phyloP scores from a whole-genome alignment of 2,888 invertebrate genomes.

The Maniola hyperantus region DNA sequence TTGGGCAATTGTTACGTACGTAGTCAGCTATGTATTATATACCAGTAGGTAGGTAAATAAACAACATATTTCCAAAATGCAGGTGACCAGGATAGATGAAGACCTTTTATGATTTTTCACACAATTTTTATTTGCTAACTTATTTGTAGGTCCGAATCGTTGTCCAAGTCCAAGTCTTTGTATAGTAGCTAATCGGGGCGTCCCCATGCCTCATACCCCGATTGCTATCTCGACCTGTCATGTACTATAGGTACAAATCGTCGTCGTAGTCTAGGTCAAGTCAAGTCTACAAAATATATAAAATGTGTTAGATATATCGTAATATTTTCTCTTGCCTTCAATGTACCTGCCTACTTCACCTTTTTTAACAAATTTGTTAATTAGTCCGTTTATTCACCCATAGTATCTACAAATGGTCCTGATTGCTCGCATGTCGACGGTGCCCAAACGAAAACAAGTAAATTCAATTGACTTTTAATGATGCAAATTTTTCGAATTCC shows the following conservation, averaged over 20 bases:
- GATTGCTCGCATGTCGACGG: conserved; percentile 30
- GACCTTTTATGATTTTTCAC: too few species aligned
- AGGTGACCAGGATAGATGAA: too few species aligned
- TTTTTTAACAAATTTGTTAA: conserved; percentile 12
- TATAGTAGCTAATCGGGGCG: too few species aligned
- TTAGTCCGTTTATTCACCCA: conserved; percentile 22
- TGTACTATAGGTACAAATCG: too few species aligned
- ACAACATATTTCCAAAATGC: too few species aligned
- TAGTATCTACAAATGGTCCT: conserved; percentile 22
- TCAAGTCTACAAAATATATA: background rate
- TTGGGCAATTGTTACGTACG: conserved; percentile 15
- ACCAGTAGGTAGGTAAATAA: too few species aligned
- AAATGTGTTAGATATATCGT: background rate
- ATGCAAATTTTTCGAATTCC: conserved; percentile 65
- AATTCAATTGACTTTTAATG: conserved; percentile 71
- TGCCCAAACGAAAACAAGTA: conserved; percentile 58
- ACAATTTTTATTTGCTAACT: background rate
- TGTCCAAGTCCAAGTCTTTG: too few species aligned
- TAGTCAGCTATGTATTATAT: background rate
- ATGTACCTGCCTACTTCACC: background rate
- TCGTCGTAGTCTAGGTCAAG: background rate
- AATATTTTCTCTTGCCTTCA: background rate
- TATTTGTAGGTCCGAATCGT: background rate
- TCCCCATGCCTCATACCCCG: too few species aligned
- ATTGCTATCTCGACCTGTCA: too few species aligned